phyloP scores from a whole-genome alignment of 2,797 vertebrate species.

The Garrulus glandarius region DNA sequence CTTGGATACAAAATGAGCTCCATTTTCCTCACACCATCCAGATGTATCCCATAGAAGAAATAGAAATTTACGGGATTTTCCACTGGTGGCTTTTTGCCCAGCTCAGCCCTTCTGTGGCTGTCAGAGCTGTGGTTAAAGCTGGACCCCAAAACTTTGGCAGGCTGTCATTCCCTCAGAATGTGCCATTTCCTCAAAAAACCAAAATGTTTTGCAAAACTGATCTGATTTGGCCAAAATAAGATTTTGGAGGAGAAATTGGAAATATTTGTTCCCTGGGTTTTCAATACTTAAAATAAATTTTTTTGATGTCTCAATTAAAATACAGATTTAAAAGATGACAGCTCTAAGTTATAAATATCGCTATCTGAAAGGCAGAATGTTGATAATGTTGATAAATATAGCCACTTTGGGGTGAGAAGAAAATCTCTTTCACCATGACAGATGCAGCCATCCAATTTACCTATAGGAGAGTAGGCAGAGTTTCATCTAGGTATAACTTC shows the following conservation, averaged over 20 bases:
- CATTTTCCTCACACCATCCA: neutral
- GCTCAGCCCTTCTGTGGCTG: neutral
- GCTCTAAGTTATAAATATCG: neutral
- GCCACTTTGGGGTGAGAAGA: neutral
- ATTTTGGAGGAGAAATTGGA: neutral
- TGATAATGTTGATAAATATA: neutral
- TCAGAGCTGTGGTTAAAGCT: neutral
- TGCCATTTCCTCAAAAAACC: neutral
- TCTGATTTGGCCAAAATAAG: neutral
- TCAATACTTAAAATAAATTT: neutral
- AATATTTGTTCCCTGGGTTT: neutral
- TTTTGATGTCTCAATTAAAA: neutral
- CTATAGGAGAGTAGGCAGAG: neutral
- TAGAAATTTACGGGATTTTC: neutral
- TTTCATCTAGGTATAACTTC: neutral
- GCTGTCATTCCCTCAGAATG: neutral
- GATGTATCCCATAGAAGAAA: slow-evolving; percentile 22
- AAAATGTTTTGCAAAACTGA: neutral
- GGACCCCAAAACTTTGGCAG: neutral
- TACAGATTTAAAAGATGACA: neutral
- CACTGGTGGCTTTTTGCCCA: neutral
- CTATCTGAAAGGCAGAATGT: neutral
- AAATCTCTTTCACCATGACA: neutral
- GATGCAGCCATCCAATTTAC: neutral
- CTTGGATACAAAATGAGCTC: slow-evolving; percentile 28